Evolutionary conservation across 2,797 vertebrate species (phyloP).

Genomic region (Syngnathus rostellatus): DNA sequence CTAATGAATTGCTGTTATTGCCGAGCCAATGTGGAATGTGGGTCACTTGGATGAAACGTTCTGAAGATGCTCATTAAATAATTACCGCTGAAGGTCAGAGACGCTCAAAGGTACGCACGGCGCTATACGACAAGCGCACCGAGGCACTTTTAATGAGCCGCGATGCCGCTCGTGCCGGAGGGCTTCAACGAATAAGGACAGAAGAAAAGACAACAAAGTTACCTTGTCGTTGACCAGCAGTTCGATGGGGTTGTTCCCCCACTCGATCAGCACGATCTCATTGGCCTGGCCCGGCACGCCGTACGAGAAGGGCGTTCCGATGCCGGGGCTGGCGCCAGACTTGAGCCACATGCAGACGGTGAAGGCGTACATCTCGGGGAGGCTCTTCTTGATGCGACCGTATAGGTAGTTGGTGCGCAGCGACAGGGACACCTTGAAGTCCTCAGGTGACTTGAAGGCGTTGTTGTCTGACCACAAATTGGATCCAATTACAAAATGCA

Average conservation of each 20-base stretch:
- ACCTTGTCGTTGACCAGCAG: conserved; percentile 97
- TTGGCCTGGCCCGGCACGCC: conserved; percentile 93
- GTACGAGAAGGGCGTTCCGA: conserved; percentile 94
- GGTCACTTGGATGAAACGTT: conserved; percentile 60
- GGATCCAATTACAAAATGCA: not conserved
- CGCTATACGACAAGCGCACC: not conserved
- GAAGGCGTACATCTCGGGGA: conserved; percentile 94
- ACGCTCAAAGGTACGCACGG: conserved; percentile 9
- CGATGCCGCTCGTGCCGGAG: not conserved
- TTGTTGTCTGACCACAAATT: conserved; percentile 74
- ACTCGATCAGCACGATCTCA: conserved; percentile 96
- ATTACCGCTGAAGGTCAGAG: conserved; percentile 46
- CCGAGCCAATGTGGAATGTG: conserved; percentile 40
- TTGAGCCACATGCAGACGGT: conserved; percentile 97
- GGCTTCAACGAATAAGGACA: conserved; percentile 18
- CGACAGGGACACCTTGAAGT: conserved; percentile 91
- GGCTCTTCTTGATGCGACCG: conserved; percentile 89
- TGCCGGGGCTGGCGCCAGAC: conserved; percentile 86
- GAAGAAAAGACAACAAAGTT: conserved; percentile 6
- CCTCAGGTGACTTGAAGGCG: conserved; percentile 91
- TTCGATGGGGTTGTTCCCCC: conserved; percentile 97
- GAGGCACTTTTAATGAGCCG: conserved; percentile 18
- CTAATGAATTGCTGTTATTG: conserved; percentile 48
- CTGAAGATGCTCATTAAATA: conserved; percentile 46
- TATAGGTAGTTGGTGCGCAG: conserved; percentile 96